Evolutionary conservation across 2,888 invertebrate species (phyloP).

Genomic region (Acanthosepion pharaonis): DNA sequence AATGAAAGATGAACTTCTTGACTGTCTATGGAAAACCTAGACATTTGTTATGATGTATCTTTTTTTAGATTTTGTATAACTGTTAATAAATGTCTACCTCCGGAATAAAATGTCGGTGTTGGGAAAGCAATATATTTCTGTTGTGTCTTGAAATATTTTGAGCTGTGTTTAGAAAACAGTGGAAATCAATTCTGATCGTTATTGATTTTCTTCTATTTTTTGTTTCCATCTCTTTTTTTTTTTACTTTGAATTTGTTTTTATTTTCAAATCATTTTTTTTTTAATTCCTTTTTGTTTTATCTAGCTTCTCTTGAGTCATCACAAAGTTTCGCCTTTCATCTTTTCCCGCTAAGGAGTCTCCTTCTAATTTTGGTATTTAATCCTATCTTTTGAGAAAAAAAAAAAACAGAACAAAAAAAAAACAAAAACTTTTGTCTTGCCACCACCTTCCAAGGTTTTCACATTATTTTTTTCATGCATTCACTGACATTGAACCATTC

Average conservation of each 20-base stretch:
- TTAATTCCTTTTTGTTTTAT: neutral
- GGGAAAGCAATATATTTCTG: neutral
- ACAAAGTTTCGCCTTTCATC: neutral
- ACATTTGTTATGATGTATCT: neutral
- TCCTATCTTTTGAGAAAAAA: neutral
- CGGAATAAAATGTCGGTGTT: neutral
- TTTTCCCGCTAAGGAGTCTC: neutral
- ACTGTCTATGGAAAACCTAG: neutral
- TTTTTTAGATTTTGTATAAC: neutral
- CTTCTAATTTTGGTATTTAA: conserved; percentile 6
- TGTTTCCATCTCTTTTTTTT: neutral
- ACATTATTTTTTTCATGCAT: neutral
- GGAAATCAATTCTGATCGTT: neutral
- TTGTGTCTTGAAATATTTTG: neutral
- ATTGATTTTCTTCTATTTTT: neutral
- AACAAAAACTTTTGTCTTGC: neutral
- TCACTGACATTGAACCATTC: neutral
- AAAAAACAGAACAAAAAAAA: neutral
- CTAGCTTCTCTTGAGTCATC: neutral
- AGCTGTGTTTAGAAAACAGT: neutral
- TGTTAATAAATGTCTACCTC: conserved; percentile 1
- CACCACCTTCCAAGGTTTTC: neutral
- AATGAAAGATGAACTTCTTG: neutral
- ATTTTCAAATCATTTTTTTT: neutral
- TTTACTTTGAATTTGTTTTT: neutral